These are phyloP conservation scores for Mythimna lalbum DNA, from an alignment of 2,888 invertebrate genomes.

Conservation along the genomic window DNA sequence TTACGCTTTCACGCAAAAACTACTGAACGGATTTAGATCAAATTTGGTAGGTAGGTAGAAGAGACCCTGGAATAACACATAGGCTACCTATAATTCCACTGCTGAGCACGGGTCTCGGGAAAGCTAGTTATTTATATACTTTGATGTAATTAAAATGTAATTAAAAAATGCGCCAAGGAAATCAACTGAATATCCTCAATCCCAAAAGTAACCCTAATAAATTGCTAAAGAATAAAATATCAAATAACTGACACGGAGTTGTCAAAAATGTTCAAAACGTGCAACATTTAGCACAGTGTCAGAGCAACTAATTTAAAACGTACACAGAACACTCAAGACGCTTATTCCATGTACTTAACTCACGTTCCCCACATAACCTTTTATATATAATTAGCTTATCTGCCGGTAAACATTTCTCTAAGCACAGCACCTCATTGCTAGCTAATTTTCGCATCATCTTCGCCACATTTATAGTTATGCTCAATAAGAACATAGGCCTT, in stretches of 20 bases:
- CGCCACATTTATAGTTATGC: constrained; percentile 16
- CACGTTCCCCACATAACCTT: constrained; percentile 38
- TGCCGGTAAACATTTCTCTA: constrained; percentile 9
- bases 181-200: too few relatives aligned
- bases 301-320: not conserved
- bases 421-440: constrained; percentile 35
- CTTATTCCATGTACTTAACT: not conserved
- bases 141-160: too few relatives aligned
- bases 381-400: constrained; percentile 47
- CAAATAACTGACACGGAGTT: not conserved
- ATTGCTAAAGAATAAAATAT: not conserved
- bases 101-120: too few relatives aligned
- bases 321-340: not conserved
- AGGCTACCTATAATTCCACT: too few relatives aligned
- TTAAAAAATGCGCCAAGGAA: too few relatives aligned
- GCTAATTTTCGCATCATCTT: constrained; percentile 38
- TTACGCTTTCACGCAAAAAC: too few relatives aligned
- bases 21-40: too few relatives aligned
- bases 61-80: too few relatives aligned
- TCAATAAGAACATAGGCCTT: constrained; percentile 9
- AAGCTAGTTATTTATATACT: too few relatives aligned
- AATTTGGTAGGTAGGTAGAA: too few relatives aligned
- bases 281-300: not conserved
- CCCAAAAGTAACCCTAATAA: too few relatives aligned
- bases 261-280: not conserved